A percentile compares a stretch with the other conserved stretches of the same genome.
Evolutionary conservation across 2,888 invertebrate species (phyloP).

Genomic region (Drosophila paranaensis): DNA sequence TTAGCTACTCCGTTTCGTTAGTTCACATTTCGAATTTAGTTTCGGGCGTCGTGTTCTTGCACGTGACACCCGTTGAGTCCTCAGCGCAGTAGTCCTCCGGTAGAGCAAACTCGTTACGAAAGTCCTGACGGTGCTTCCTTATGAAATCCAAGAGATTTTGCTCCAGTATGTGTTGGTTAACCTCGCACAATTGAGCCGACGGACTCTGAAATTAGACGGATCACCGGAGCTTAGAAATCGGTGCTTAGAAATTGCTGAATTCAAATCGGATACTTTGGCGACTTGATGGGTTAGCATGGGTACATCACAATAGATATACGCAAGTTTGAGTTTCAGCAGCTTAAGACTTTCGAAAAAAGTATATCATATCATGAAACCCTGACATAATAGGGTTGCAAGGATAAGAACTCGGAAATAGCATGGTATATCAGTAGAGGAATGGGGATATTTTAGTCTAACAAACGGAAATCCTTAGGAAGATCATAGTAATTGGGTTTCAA

Average conservation of each 20-base stretch:
- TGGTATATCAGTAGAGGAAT: too few species aligned
- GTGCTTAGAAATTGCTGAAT: too few species aligned
- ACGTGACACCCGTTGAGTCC: neutral
- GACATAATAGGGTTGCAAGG: too few species aligned
- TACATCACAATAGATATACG: too few species aligned
- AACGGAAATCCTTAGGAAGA: too few species aligned
- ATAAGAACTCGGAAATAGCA: too few species aligned
- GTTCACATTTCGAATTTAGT: neutral
- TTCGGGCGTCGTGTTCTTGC: neutral
- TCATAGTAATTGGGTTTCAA: too few species aligned
- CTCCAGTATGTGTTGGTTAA: conserved; percentile 57
- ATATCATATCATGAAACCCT: too few species aligned
- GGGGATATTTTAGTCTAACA: too few species aligned
- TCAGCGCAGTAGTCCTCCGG: conserved; percentile 56
- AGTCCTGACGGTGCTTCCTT: conserved; percentile 50
- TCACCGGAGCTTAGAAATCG: neutral
- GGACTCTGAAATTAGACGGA: neutral
- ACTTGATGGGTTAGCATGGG: too few species aligned
- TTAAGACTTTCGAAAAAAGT: too few species aligned
- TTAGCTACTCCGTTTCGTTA: conserved; percentile 19
- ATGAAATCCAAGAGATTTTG: conserved; percentile 57
- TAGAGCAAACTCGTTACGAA: conserved; percentile 53
- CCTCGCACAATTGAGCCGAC: neutral
- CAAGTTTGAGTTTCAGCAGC: neutral
- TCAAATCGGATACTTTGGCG: too few species aligned